phyloP scores from a whole-genome alignment of 2,888 invertebrate genomes.

The Tuta absoluta region DNA sequence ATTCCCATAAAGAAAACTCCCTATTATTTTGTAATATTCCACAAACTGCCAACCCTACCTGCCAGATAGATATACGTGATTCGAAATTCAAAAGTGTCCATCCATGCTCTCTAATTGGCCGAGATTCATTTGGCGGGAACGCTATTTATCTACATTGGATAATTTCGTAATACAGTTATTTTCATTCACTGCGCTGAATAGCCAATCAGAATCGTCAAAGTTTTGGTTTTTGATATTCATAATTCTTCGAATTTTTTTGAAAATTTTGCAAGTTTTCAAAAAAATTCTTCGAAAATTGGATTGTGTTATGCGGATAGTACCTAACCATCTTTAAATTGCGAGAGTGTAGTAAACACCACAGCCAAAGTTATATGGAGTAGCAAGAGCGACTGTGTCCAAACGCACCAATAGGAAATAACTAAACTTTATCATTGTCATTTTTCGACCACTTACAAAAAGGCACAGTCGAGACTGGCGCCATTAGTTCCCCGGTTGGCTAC shows the following conservation, averaged over 20 bases:
- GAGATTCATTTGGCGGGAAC: slow-evolving; percentile 44
- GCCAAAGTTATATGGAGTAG: no score
- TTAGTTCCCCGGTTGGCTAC: no score
- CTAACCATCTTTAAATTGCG: neutral
- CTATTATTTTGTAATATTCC: neutral
- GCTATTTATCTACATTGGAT: slow-evolving; percentile 41
- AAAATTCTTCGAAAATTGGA: neutral
- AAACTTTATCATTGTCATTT: no score
- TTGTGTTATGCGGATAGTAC: neutral
- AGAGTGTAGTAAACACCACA: no score
- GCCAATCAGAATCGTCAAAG: slow-evolving; percentile 7
- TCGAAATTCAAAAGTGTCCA: slow-evolving; percentile 42
- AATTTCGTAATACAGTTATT: slow-evolving; percentile 24
- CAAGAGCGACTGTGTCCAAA: no score
- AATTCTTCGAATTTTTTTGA: neutral
- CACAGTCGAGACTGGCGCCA: no score
- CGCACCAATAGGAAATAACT: no score
- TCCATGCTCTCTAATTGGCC: slow-evolving; percentile 47
- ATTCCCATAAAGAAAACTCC: no score
- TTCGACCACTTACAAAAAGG: no score
- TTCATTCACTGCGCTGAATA: slow-evolving; percentile 11
- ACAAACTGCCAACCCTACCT: neutral
- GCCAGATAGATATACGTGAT: slow-evolving; percentile 29
- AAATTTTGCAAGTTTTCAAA: neutral
- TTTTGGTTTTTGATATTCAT: neutral